Evolutionary conservation across 2,113 vertebrate species (phyloP), one percentile per base, ranked within the genome.

Genomic region (Eptatretus burgeri): DNA sequence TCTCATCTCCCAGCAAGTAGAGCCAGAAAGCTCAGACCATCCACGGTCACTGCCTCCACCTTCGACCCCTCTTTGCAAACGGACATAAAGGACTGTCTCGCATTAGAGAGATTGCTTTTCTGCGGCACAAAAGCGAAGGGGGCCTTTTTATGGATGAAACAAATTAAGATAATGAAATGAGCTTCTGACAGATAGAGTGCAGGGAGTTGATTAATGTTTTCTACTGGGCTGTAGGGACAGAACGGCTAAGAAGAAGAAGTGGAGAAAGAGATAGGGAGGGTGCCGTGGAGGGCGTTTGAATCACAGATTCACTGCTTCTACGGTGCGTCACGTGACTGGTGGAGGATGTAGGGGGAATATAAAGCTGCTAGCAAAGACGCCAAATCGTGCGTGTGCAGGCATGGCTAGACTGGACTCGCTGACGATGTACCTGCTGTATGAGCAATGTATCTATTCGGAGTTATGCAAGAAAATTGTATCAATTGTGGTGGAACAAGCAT

Each of bases 101-200:
- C 56, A 60, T 60, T 60, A 60, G 56, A n/a, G 56, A 13, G 20
- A 60, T 60, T 60, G 56, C 56, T 60, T 60, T 41, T 60, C 56
- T 60, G 20, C 20, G n/a, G 56, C 20, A 60, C n/a, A 60, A 20
- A 20, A n/a, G 56, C 20, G 20, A 60, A 60, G 20, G 20, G n/a
- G 27, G 56, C 9, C n/a, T 60, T 60, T n/a, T 60, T 60, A 60
- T 60, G 56, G 56, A 20, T 60, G 20, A 20, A 60, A 20, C 20
- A 20, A 60, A 60, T 60, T 60, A 60, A 60, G 56, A 60, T 60
- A 60, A 60, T 60, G 56, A 60, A 60, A 60, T 60, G 56, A 60
- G 56, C 56, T 17, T 20, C 27, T 41, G 27, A 41, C 27, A 41
- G 27, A 41, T 41, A 41, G 27, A 41, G 27, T 41, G 27, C 27